Evolutionary conservation across 2,113 vertebrate species (phyloP), one percentile per base, ranked within the genome.

Genomic region (Suncus etruscus): DNA sequence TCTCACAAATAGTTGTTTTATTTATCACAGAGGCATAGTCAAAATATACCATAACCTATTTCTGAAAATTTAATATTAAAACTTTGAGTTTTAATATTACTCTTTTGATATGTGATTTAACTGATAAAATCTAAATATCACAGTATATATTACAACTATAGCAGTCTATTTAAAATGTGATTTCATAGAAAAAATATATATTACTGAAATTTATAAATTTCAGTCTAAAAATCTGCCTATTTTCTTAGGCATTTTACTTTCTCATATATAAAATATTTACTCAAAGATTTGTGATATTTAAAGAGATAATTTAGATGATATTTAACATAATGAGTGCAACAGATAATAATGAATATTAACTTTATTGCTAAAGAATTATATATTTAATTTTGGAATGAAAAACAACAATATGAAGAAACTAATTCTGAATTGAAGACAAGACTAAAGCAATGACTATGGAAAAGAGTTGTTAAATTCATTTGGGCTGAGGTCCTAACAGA

Each of bases 11-110:
- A 18, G 16, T 58, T 58, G 16, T 58, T 54, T 54, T 14, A 54
- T 11, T 54, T 6, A n/a, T n/a, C n/a, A 54, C 51, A 54, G 63
- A 27, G 27, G 77, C 3, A 51, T 0, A 45, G 1, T 66, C 2
- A 84, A 74, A 86, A 92, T 68, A 31, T 61, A 81, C 58, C 51
- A 45, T 22, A 47, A 50, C 58, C 3, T 82, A 69, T 65, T 89
- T 25, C 29, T 54, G 4, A 77, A 76, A 81, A 27, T 1, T 3
- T n/a, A 29, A 47, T 29, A 63, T 50, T 89, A 68, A 86, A 68
- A 91, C 65, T 69, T 91, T 87, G 39, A 58, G 11, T 10, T 11
- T 73, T 78, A 83, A 50, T 14, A 79, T 68, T 31, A 68, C 18
- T 48, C 18, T 74, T 50, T 22, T 15, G 85, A 78, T 66, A 45